Evolutionary conservation across 2,888 invertebrate species (phyloP), one percentile per base, ranked within the genome.

Genomic region (Drosophila prostipennis): DNA sequence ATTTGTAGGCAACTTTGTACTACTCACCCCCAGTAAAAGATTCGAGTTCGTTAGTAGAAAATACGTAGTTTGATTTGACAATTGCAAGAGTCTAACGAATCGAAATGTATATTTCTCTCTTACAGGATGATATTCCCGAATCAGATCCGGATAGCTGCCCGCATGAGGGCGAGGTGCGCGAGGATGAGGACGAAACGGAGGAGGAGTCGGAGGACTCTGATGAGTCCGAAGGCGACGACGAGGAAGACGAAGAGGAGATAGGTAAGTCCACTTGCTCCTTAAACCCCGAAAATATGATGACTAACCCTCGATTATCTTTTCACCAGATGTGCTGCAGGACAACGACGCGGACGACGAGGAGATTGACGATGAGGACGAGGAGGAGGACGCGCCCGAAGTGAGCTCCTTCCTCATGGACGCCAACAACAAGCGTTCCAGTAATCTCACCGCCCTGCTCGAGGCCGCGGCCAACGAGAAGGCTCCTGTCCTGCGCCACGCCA

Each of bases 371-470:
- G 92, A 92, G 57, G 92, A 92, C 59, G 92, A 92, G 40, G 92
- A 92, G 51, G 92, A 92, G 72, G 91, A 91, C 80, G 85, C 91
- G 14, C 90, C 90, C 72, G 89, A 89, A 51, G 89, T 89, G 45
- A 91, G 91, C 16, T 90, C 90, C 77, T 92, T 92, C 67, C 75
- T 91, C 46, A 92, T 94, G 75, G 94, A 94, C 89, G 92, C 94
- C 36, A 88, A 87, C 51, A 89, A 89, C 51, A 91, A 91, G 77
- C 91, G 91, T 54, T 88, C 89, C 69, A 89, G 90, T 55, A 91
- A 98, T 84, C 94, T 99, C 71, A 98, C 98, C 93, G 98, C 98
- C 77, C 94, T 99, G 79, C 94, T 98, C 77, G 98, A 98, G 93
- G 98, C 98, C 90, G 98, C 98, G 91, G 92, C 91, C 23, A 91